Percentiles rank a stretch among this genome's conserved stretches.
These are phyloP conservation scores for Eledone cirrhosa DNA, from an alignment of 2,888 invertebrate genomes.

Conservation along the genomic window DNA sequence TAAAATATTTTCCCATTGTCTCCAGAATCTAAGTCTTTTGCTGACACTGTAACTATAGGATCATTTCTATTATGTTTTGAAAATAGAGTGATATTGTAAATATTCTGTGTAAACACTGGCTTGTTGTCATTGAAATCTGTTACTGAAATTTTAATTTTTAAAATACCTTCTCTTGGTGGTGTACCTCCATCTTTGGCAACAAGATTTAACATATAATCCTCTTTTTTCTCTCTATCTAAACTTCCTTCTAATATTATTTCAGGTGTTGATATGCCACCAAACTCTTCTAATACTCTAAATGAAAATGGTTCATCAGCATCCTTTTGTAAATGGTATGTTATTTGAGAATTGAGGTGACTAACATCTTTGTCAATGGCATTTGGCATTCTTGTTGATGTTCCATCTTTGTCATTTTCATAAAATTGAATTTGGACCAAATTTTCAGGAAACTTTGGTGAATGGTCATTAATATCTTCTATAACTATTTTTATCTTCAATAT, in stretches of 20 bases:
- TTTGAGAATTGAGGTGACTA: background rate
- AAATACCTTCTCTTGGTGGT: background rate
- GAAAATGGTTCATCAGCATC: slow-evolving; percentile 11
- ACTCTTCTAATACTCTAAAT: background rate
- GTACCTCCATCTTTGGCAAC: background rate
- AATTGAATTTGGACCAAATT: background rate
- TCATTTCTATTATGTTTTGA: background rate
- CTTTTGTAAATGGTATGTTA: background rate
- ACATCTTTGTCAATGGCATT: slow-evolving; percentile 8
- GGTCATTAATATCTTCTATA: slow-evolving; percentile 15
- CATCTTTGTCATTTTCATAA: background rate
- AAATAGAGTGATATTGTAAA: background rate
- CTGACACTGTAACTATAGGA: background rate
- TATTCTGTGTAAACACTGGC: slow-evolving; percentile 8
- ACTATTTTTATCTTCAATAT: slow-evolving; percentile 13
- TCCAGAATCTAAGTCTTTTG: slow-evolving; percentile 3
- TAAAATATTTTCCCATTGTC: slow-evolving; percentile 10
- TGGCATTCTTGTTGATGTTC: background rate
- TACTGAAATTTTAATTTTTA: background rate
- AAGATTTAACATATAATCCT: background rate
- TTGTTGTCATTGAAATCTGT: slow-evolving; percentile 15
- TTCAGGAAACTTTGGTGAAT: background rate
- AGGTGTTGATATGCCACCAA: background rate
- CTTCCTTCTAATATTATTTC: background rate
- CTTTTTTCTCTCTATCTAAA: slow-evolving; percentile 5